A percentile compares a stretch with the other conserved stretches of the same genome.
Conservation (phyloP, 2,888 invertebrate genomes). For the Xanthia icteritia region DNA sequence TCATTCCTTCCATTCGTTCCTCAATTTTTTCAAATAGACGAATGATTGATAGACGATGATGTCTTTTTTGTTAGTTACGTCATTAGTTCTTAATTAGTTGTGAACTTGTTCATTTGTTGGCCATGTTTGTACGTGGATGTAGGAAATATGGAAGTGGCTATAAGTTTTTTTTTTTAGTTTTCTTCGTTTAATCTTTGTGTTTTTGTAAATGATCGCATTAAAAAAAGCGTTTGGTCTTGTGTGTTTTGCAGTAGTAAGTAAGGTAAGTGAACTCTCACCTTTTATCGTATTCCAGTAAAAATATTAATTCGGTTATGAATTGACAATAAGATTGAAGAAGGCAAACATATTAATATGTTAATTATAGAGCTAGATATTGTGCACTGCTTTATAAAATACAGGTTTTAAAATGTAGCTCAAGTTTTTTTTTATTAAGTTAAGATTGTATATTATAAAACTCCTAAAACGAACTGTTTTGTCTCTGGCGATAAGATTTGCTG, state of each 20-base stretch:
- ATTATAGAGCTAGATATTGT: background rate
- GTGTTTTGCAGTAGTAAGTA: background rate
- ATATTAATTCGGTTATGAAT: background rate
- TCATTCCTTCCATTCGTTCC: constrained; percentile 69
- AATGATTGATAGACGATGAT: constrained; percentile 88
- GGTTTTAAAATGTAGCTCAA: background rate
- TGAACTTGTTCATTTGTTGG: constrained; percentile 86
- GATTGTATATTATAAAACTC: background rate
- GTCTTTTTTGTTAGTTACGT: constrained; percentile 86
- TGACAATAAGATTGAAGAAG: background rate
- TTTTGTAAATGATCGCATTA: background rate
- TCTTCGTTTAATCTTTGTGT: too few species aligned
- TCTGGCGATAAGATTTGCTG: background rate
- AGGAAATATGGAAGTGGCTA: constrained; percentile 37
- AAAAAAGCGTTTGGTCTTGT: background rate
- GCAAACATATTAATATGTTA: background rate
- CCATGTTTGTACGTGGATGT: constrained; percentile 60
- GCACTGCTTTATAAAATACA: background rate
- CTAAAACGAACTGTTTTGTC: background rate
- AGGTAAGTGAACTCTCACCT: background rate
- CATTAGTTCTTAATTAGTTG: constrained; percentile 88
- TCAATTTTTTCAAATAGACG: constrained; percentile 82
- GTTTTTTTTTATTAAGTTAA: background rate
- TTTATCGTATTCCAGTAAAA: background rate
- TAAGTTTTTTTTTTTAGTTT: background rate